Base-by-base conservation (phyloP, 2,888 invertebrate species). In the Caenorhabditis drosophilae region DNA sequence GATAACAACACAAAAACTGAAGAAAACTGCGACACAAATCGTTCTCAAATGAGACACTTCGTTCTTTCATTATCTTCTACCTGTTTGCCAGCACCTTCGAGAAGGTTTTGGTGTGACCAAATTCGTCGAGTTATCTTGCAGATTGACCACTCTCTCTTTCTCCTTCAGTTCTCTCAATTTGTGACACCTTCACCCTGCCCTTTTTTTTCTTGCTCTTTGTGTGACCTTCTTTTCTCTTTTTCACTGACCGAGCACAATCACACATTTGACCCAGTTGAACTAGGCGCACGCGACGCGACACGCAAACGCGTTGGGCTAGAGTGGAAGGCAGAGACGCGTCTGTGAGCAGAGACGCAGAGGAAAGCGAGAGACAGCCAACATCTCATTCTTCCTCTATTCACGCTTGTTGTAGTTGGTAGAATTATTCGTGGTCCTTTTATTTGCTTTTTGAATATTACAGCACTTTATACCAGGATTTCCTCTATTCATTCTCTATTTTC, bases 401-500 rank as follows among this genome's bases (percentile, higher is more conserved):
- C n/a, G 26, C 47, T 40, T 41, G 41, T 51, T 42, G 40, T 40
- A 26, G 1, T 49, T 49, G 36, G n/a, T n/a, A 26, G 31, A 31
- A 31, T 9, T 53, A 46, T 53, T 45, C 16, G 44, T 53, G 44
- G 45, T 53, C 44, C 47, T 51, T 51, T 57, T 57, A 44, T 50
- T 57, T 57, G 18, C 57, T 53, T 57, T 9, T 51, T 51, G 50
- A 38, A 50, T 50, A 50, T 50, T 50, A 50, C 47, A 11, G 49
- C 55, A 53, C 45, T 61, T 61, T 56, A 50, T 49, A 44, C 38
- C 61, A 55, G 15, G 55, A 61, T 61, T 61, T 61, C 15, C 53
- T 60, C 45, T 61, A 57, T 56, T 61, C 61, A 56, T 56, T 61
- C 51, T 61, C 36, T 11, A 36, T 61, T 61, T 61, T 56, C 38